A percentile compares a stretch with the other conserved stretches of the same genome.
Conservation (phyloP, 92 coral and sea anemone genomes). For the Zoanthus sociatus region DNA sequence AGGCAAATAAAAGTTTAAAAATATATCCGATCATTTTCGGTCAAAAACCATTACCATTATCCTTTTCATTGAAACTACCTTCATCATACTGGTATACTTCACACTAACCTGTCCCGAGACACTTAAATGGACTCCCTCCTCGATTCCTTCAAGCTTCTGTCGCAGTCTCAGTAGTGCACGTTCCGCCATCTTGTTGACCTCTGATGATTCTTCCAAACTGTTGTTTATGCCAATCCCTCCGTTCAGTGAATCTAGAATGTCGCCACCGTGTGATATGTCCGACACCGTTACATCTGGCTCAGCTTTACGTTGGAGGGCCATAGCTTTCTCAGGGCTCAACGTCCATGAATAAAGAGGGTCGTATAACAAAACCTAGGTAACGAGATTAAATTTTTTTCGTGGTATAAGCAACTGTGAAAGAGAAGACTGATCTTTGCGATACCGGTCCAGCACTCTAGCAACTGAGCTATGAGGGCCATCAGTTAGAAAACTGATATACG, state of each 20-base stretch:
- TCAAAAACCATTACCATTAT: too few relatives aligned
- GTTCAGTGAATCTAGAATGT: conserved; percentile 70
- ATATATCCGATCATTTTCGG: too few relatives aligned
- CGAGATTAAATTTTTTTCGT: too few relatives aligned
- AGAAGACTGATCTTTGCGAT: too few relatives aligned
- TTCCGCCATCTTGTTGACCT: conserved; percentile 98
- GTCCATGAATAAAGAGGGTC: conserved; percentile 99
- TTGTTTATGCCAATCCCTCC: conserved; percentile 52
- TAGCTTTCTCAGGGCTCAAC: conserved; percentile 86
- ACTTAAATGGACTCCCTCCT: conserved; percentile 92
- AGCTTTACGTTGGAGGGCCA: conserved; percentile 85
- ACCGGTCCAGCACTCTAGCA: too few relatives aligned
- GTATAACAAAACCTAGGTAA: conserved; percentile 80
- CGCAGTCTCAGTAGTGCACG: conserved; percentile 83
- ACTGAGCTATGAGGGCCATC: too few relatives aligned
- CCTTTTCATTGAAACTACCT: not conserved
- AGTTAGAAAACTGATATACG: too few relatives aligned
- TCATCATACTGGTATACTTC: not conserved
- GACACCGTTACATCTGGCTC: conserved; percentile 78
- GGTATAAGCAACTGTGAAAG: too few relatives aligned
- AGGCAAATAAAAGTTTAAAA: too few relatives aligned
- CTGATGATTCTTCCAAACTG: conserved; percentile 51
- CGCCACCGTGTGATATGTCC: conserved; percentile 65
- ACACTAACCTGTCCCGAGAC: conserved; percentile 78
- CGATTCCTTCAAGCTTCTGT: conserved; percentile 95